Evolutionary conservation across 2,113 vertebrate species (phyloP).

Genomic region (Tychaedon coryphoeus): DNA sequence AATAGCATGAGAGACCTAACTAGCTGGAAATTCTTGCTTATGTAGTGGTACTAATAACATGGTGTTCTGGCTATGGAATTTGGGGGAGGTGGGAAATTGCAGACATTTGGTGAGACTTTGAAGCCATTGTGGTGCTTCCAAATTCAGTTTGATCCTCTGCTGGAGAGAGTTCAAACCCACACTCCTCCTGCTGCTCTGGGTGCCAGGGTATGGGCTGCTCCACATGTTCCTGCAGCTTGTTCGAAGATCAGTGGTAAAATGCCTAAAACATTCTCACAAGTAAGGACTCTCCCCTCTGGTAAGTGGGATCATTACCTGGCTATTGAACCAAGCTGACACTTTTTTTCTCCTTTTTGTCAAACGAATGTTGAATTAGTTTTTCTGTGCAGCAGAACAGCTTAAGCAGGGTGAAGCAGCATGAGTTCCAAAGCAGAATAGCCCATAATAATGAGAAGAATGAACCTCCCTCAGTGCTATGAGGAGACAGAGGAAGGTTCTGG

Average conservation of each 20-base stretch:
- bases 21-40: neutral
- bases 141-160: neutral
- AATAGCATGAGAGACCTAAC: neutral
- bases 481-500: neutral
- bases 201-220: neutral
- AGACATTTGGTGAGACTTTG: neutral
- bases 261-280: neutral
- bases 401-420: neutral
- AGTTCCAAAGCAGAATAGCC: neutral
- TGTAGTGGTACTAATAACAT: neutral
- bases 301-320: neutral
- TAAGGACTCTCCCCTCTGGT: neutral
- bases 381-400: neutral
- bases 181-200: neutral
- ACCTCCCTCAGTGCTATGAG: fast-evolving
- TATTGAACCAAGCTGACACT: neutral
- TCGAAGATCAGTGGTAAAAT: neutral
- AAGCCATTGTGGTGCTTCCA: neutral
- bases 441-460: neutral
- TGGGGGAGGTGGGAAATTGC: neutral
- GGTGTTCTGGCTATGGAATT: neutral
- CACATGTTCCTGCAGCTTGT: neutral
- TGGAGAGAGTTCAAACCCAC: neutral
- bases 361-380: neutral
- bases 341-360: neutral